Evolutionary conservation across 2,888 invertebrate species (phyloP), one percentile per base, ranked within the genome.

Genomic region (Euphydryas editha): DNA sequence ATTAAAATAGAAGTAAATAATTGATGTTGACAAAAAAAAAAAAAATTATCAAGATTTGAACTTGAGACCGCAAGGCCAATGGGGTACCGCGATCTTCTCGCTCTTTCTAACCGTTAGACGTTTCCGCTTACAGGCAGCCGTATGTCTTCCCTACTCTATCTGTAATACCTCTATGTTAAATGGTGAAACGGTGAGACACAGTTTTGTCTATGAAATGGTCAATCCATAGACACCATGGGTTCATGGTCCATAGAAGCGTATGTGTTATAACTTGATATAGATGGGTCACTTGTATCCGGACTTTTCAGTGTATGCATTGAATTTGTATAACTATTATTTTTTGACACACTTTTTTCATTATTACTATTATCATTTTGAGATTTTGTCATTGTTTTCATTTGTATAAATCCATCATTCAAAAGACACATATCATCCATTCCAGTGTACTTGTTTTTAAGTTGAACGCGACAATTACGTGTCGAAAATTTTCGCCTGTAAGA

Each of bases 171-270:
- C 5, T 30, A 30, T 8, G 4, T 30, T 7, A 30, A 1, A 30
- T 4, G 30, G 30, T 30, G 30, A 30, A 30, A 30, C 30, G 6
- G 8, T 0, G 30, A 8, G 30, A 5, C 6, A 30, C 5, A 30
- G 30, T 17, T 8, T 46, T 46, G 10, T 46, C 46, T 49, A 5
- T 49, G 5, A 20, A n/a, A 20, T 17, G 18, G 11, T 21, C 20
- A 49, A 49, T 49, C 49, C 49, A 13, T 13, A 15, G 49, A 49
- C 10, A 73, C 73, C 83, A 86, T 85, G 0, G 84, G 84, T 39
- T 86, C 85, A 2, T 85, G 81, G 2, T 79, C 80, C 13, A 74
- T 57, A 2, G 83, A 81, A 18, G 72, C 57, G 24, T 66, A 82
- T 44, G 80, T 83, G 13, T 81, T 73, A 24, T 80, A 85, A 21